A percentile compares a stretch with the other conserved stretches of the same genome.
These are phyloP conservation scores for Zalophus californianus DNA, from an alignment of 2,797 vertebrate species.

Conservation along the genomic window DNA sequence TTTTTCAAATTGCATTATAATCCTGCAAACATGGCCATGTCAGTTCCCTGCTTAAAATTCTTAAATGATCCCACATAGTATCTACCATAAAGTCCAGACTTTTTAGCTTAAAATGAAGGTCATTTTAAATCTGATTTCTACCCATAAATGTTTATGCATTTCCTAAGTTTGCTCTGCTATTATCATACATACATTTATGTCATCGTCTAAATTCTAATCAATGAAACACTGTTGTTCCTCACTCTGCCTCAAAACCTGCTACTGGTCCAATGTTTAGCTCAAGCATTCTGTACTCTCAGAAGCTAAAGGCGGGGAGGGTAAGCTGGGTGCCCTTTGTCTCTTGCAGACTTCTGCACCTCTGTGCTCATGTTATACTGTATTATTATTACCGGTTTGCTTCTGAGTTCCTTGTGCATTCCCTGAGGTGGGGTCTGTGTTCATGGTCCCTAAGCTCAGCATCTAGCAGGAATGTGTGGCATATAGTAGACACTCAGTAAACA, in stretches of 20 bases:
- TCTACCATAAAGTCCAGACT: neutral
- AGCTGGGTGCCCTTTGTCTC: neutral
- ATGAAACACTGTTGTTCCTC: neutral
- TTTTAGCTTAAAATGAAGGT: constrained; percentile 39
- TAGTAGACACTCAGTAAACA: neutral
- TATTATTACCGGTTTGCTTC: neutral
- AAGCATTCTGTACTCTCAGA: neutral
- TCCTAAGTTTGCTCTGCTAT: neutral
- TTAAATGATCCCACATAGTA: neutral
- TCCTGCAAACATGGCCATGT: neutral
- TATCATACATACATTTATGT: neutral
- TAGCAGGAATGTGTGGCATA: neutral
- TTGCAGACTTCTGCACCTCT: neutral
- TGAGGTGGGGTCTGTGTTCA: neutral
- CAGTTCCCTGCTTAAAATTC: constrained; percentile 48
- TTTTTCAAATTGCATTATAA: constrained; percentile 58
- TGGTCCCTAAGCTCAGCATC: neutral
- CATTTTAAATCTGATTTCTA: constrained; percentile 35
- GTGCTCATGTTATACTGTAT: neutral
- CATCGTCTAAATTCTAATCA: neutral
- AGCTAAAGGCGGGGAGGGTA: neutral
- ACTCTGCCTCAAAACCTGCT: neutral
- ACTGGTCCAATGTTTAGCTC: neutral
- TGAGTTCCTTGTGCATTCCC: constrained; percentile 19
- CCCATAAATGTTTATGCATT: neutral